Conservation (phyloP, 1,140 invertebrate genomes). For the Cyphomyrmex costatus region DNA sequence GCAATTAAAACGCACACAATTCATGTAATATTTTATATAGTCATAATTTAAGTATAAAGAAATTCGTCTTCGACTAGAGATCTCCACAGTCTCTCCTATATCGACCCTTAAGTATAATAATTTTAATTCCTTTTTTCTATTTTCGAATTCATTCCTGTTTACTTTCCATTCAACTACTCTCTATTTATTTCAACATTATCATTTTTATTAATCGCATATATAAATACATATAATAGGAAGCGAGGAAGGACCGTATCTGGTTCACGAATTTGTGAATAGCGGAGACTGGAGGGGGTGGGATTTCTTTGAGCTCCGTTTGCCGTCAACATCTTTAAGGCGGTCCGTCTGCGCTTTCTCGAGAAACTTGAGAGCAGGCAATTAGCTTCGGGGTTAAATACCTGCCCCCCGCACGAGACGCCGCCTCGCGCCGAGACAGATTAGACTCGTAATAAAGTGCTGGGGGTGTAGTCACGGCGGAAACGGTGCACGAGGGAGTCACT, state of each 20-base stretch:
- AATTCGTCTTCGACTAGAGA: no score
- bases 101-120: no score
- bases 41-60: no score
- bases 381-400: constrained; percentile 81
- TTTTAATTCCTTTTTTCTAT: no score
- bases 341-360: constrained; percentile 43
- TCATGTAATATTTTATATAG: no score
- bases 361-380: constrained; percentile 77
- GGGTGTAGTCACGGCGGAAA: constrained; percentile 84
- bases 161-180: no score
- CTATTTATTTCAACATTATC: not conserved
- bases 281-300: not conserved
- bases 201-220: not conserved
- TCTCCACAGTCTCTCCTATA: no score
- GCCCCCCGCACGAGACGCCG: constrained; percentile 58
- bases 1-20: no score
- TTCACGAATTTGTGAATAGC: constrained; percentile 11
- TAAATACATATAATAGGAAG: not conserved
- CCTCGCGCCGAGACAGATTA: constrained; percentile 83
- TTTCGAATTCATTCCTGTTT: no score
- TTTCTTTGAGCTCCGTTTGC: constrained; percentile 32
- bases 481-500: constrained; percentile 86
- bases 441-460: constrained; percentile 85
- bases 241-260: not conserved
- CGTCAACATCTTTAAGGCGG: constrained; percentile 50